phyloP scores from a whole-genome alignment of 2,113 vertebrate species.

The Sylvietta virens region DNA sequence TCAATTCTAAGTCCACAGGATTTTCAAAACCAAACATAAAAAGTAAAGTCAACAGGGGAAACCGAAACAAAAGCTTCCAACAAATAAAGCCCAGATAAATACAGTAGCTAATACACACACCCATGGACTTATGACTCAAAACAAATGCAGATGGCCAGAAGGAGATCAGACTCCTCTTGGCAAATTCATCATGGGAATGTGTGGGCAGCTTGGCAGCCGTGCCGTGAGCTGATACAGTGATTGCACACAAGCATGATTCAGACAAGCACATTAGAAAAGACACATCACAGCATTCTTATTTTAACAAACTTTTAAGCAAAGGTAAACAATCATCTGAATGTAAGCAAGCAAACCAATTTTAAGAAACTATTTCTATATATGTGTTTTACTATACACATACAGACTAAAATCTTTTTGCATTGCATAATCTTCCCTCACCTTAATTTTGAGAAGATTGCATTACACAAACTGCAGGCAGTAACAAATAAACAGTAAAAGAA shows the following conservation, averaged over 20 bases:
- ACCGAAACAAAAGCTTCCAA: background rate
- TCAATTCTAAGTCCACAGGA: background rate
- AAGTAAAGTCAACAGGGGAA: background rate
- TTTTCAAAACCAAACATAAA: background rate
- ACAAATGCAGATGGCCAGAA: slow-evolving; percentile 31
- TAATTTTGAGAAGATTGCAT: background rate
- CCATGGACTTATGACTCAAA: slow-evolving; percentile 6
- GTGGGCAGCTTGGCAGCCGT: slow-evolving; percentile 36
- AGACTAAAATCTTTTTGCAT: background rate
- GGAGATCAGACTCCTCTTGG: slow-evolving; percentile 15
- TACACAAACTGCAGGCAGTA: background rate
- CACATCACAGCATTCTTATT: background rate
- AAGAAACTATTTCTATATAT: background rate
- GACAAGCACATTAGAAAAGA: background rate
- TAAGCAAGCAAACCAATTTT: background rate
- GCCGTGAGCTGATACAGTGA: background rate
- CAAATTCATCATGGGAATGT: slow-evolving; percentile 22
- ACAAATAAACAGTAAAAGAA: background rate
- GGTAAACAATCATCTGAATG: background rate
- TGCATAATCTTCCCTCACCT: background rate
- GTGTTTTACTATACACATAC: background rate
- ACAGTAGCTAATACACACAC: slow-evolving; percentile 40
- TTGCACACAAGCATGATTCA: background rate
- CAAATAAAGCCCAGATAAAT: background rate
- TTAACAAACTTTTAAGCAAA: background rate